A percentile compares a stretch with the other conserved stretches of the same genome.
These are phyloP conservation scores for Pteropus rufus DNA, from an alignment of 2,797 vertebrate species.

Conservation along the genomic window DNA sequence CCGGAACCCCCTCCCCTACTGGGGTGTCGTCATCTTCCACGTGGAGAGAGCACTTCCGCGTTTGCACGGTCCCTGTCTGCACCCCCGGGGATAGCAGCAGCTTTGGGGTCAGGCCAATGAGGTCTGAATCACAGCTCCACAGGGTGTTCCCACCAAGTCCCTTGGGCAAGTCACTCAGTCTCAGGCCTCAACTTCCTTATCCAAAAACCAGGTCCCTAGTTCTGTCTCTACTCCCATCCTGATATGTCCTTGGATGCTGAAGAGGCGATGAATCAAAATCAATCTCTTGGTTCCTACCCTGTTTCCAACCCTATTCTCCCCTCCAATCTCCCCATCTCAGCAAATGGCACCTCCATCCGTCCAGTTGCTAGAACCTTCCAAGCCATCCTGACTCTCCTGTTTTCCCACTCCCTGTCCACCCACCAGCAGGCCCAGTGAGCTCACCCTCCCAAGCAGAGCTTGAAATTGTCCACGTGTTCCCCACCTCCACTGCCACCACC, in stretches of 20 bases:
- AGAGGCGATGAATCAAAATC: neutral
- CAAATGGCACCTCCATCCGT: neutral
- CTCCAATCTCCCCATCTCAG: neutral
- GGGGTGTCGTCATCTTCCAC: neutral
- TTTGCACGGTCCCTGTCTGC: neutral
- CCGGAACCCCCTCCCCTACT: no score
- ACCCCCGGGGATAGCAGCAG: no score
- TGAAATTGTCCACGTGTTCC: neutral
- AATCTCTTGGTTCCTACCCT: neutral
- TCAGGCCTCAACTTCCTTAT: neutral
- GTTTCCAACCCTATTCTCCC: no score
- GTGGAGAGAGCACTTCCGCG: fast-evolving
- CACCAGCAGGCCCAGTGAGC: neutral
- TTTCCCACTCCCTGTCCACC: neutral
- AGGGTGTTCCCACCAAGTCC: fast-evolving
- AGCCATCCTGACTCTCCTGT: neutral
- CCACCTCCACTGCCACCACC: neutral
- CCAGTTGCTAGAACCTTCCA: neutral
- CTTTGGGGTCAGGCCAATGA: no score
- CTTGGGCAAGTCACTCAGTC: neutral
- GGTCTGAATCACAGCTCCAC: neutral
- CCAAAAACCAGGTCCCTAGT: neutral
- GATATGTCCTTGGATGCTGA: neutral
- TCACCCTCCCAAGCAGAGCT: neutral
- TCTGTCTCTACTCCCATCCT: neutral